Conservation (phyloP, 2,888 invertebrate species). For the Ashinkailepas kermadecensis region DNA sequence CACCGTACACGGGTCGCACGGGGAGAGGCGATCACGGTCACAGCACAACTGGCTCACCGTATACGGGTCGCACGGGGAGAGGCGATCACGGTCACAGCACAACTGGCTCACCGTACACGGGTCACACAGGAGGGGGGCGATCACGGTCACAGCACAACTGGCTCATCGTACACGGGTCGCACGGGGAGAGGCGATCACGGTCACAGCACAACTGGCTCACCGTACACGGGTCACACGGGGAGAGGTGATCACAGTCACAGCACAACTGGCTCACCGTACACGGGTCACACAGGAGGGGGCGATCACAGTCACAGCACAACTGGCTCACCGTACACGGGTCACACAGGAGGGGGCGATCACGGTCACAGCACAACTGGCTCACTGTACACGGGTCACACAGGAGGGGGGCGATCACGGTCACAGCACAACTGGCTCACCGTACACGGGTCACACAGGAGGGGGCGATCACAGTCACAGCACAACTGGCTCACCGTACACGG, state of each 20-base stretch:
- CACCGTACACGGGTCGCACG: neutral
- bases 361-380: neutral
- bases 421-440: neutral
- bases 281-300: no score
- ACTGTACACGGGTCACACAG: neutral
- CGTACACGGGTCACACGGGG: neutral
- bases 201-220: neutral
- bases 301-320: neutral
- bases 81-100: neutral
- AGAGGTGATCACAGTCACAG: neutral
- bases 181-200: neutral
- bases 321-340: neutral
- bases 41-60: neutral
- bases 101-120: neutral
- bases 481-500: neutral
- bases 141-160: no score
- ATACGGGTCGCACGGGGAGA: neutral
- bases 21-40: neutral
- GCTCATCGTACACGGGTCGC: neutral
- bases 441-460: neutral
- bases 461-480: neutral
- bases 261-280: neutral
- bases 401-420: neutral
- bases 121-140: no score
- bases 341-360: neutral